These are phyloP conservation scores for Drymodes brunneopygia DNA, from an alignment of 2,113 vertebrate genomes.

Conservation along the genomic window DNA sequence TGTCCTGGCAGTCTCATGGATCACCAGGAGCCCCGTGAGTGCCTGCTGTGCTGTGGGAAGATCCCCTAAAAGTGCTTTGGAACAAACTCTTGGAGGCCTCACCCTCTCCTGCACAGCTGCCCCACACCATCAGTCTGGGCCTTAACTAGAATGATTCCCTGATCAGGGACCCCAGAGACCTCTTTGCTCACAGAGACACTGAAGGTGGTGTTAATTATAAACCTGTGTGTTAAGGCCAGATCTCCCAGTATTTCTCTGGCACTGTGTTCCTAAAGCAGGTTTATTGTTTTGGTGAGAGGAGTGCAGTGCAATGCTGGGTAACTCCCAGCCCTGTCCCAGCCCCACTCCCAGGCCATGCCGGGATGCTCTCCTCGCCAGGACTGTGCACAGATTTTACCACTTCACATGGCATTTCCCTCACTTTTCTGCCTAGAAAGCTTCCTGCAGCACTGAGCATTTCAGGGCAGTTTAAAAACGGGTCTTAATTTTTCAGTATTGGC, in stretches of 20 bases:
- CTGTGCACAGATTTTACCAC: rapidly evolving
- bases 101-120: not conserved
- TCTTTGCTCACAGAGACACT: not conserved
- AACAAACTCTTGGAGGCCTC: not conserved
- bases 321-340: not conserved
- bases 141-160: not conserved
- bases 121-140: not conserved
- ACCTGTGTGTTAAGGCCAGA: not conserved
- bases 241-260: not conserved
- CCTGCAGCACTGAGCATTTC: not conserved
- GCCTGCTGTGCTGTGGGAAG: not conserved
- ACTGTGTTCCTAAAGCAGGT: not conserved
- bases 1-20: not conserved
- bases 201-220: not conserved
- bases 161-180: not conserved
- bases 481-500: not conserved
- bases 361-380: not conserved
- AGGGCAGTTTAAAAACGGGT: not conserved
- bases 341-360: rapidly evolving
- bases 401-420: not conserved
- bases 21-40: not conserved
- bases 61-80: not conserved
- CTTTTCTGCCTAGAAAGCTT: not conserved
- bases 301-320: not conserved
- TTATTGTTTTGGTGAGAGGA: not conserved